Evolutionary conservation across 2,888 invertebrate species (phyloP), one percentile per base, ranked within the genome.

Genomic region (Molorchus minor): DNA sequence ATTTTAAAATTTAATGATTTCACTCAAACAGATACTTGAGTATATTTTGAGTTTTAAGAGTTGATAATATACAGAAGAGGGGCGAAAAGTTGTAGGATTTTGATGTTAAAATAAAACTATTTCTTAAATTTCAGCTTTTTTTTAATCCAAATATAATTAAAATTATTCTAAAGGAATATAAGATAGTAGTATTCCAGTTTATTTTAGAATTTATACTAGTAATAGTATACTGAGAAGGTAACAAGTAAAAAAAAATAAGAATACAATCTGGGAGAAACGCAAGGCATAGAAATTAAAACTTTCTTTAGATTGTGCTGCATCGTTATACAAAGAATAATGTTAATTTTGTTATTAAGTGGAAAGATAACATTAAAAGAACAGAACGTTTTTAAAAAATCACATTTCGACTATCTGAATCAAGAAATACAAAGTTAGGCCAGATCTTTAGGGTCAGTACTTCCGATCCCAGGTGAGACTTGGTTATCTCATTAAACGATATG

Each of bases 111-210:
- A 56, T 58, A 30, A 62, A 58, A 56, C 51, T 29, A 21, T 29
- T 33, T 16, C 20, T 45, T 10, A 51, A 56, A 58, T 47, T 53
- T 59, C 55, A 61, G 52, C 49, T 63, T 66, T 61, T n/a, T n/a
- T 65, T 62, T 64, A 64, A 64, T 66, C 58, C 58, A 62, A 62
- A 62, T 62, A 62, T 58, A 62, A 56, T 62, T 62, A 62, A 64
- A 61, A 58, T 64, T 64, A 64, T 56, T 46, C 53, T 58, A 65
- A 59, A 49, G 53, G 47, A 62, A 65, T 57, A 44, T 36, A 56
- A 49, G 43, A 21, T 56, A 30, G 41, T 17, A 29, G 41, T 52
- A 52, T 41, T 52, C 29, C 30, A 33, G 30, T 19, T 41, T 41
- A 52, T 13, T 29, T 40, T 40, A 40, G 40, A 56, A 33, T 43